Evolutionary conservation across 2,888 invertebrate genomes (phyloP).

Genomic region (Polydesmus complanatus): DNA sequence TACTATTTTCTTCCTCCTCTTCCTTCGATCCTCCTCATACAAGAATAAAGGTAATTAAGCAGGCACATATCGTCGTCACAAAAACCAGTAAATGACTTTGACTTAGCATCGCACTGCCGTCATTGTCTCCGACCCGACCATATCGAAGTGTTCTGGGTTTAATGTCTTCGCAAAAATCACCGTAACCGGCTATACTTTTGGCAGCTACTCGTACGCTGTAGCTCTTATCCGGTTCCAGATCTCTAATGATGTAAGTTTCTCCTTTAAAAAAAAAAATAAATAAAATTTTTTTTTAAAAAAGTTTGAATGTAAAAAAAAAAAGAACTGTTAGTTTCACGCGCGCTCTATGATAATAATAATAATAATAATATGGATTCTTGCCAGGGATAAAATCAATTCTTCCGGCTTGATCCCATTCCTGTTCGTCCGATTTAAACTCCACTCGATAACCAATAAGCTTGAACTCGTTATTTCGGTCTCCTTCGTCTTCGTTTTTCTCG

Average conservation of each 20-base stretch:
- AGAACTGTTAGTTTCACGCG: no score
- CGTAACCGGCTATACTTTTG: slow-evolving; percentile 1
- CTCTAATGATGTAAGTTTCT: background rate
- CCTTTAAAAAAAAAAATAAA: slow-evolving; percentile 1
- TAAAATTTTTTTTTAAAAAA: no score
- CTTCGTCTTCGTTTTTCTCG: background rate
- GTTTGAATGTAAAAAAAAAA: no score
- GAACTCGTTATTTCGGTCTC: background rate
- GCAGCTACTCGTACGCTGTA: slow-evolving; percentile 11
- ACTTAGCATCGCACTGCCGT: background rate
- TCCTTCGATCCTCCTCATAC: no score
- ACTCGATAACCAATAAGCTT: background rate
- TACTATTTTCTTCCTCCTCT: no score
- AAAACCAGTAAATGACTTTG: background rate
- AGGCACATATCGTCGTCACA: background rate
- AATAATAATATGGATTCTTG: background rate
- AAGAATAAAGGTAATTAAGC: background rate
- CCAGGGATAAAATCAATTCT: background rate
- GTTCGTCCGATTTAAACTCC: background rate
- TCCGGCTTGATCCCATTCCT: background rate
- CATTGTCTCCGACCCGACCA: background rate
- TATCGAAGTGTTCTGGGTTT: background rate
- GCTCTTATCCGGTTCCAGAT: slow-evolving; percentile 2
- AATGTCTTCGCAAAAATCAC: slow-evolving; percentile 4
- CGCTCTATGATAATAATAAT: no score